Evolutionary conservation across 2,797 vertebrate species (phyloP).

Genomic region (Steatocranus sp.): DNA sequence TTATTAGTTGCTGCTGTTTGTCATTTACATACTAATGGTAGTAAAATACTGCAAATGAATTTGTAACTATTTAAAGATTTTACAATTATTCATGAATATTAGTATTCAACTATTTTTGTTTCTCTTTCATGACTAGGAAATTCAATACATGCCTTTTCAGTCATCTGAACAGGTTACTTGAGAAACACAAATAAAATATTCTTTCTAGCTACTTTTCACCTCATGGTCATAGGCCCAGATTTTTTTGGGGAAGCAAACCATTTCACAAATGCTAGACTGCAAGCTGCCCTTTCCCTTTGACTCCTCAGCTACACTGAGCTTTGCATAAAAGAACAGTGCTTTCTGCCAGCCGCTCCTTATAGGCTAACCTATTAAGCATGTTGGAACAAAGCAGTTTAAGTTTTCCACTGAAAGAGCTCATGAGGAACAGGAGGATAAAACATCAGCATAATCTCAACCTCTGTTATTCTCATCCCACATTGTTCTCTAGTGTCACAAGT

Average conservation of each 20-base stretch:
- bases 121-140: not conserved
- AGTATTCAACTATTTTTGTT: not conserved
- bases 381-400: too few relatives aligned
- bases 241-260: too few relatives aligned
- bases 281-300: not conserved
- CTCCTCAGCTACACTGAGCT: not conserved
- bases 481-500: not conserved
- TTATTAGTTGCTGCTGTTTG: not conserved
- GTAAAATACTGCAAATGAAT: not conserved
- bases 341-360: not conserved
- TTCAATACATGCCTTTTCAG: not conserved
- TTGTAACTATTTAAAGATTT: not conserved
- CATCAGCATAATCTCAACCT: not conserved
- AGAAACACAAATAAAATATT: not conserved
- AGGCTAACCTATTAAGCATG: not conserved
- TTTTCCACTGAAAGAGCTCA: not conserved
- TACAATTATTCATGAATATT: not conserved
- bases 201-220: not conserved
- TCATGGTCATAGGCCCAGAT: not conserved
- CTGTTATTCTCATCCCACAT: not conserved
- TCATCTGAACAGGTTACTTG: not conserved
- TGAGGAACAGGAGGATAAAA: not conserved
- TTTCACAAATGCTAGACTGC: not conserved
- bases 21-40: not conserved
- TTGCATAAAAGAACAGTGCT: not conserved